Percentiles rank a stretch among this genome's conserved stretches.
phyloP scores from a whole-genome alignment of 30 jellyfish, hydroid and myxozoan genomes.

The Clytia hemisphaerica region DNA sequence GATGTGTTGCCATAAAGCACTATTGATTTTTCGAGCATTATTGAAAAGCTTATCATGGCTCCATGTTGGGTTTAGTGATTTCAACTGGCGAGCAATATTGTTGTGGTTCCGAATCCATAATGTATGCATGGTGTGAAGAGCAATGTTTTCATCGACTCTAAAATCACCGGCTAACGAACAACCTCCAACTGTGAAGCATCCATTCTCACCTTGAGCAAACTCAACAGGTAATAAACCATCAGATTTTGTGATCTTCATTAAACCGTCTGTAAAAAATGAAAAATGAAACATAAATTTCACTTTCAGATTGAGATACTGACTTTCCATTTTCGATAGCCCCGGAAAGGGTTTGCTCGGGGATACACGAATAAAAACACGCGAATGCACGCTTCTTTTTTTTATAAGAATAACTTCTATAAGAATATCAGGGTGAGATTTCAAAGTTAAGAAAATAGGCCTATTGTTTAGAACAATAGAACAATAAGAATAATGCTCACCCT shows the following conservation, averaged over 20 bases:
- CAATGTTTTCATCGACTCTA: slow-evolving; percentile 20
- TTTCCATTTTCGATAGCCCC: no score
- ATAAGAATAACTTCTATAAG: no score
- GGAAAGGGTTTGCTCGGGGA: no score
- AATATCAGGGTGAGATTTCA: no score
- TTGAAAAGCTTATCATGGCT: slow-evolving; percentile 1
- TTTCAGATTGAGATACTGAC: no score
- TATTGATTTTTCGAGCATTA: slow-evolving; percentile 31
- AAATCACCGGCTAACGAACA: slow-evolving; percentile 34
- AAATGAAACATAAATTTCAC: no score
- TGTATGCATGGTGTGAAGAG: slow-evolving; percentile 30
- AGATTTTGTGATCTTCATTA: background rate
- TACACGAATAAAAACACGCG: no score
- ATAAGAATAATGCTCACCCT: no score
- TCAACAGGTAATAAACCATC: slow-evolving; percentile 1
- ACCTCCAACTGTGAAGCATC: background rate
- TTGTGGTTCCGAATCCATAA: slow-evolving; percentile 29
- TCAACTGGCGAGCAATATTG: slow-evolving; percentile 13
- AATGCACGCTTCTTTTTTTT: no score
- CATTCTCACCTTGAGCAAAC: background rate
- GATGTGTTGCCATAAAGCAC: slow-evolving; percentile 23
- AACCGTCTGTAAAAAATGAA: no score
- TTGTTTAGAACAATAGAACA: no score
- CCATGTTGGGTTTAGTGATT: slow-evolving; percentile 13
- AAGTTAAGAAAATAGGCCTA: no score